Base-by-base conservation (phyloP, 2,888 invertebrate species). In the Caenorhabditis virilis region DNA sequence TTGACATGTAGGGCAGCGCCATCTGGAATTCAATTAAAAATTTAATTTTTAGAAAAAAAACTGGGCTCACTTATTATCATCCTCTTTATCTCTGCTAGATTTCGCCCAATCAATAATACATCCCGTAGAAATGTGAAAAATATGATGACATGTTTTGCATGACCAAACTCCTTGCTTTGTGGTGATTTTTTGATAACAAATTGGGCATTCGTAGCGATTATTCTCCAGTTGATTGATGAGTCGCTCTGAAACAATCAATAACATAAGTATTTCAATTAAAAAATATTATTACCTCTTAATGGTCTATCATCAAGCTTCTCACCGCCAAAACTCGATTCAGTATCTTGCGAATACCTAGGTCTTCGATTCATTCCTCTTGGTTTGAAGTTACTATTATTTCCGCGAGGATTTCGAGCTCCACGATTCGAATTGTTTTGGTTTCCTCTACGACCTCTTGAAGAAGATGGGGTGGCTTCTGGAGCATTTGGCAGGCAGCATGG, bases 1-100 rank as follows among this genome's bases (percentile, higher is more conserved):
- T 85, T 95, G 95, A 84, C 97, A 97, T 0, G 93, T 93, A 0
- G 95, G 95, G 84, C 97, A 97, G 20, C 94, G 89, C 97, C 97
- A 97, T 58, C 69, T 72, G 47, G 16, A 4, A 47, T 0, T 13
- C 9, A 30, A 30, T 6, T 9, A 30, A 30, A 30, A 13, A 9
- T 30, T 30, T 30, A 13, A 13, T 27, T 18, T 47, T 5, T 26
- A 13, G 15, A 4, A 23, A 3, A 47, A 7, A 47, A 26, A 35
- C 16, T 27, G 47, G 11, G 9, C 13, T 53, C 27, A 16, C 39
- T 57, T 57, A 23, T 62, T 63, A 1, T 55, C 68, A 11, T 46
- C 65, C 16, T 65, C 71, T 20, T 69, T 71, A n/a, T 68, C 61
- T 22, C 60, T 48, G 22, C 69, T 72, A 11, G 72, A 69, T 27